These are phyloP conservation scores for Tribolium freemani DNA, from an alignment of 2,888 invertebrate species.

Conservation along the genomic window DNA sequence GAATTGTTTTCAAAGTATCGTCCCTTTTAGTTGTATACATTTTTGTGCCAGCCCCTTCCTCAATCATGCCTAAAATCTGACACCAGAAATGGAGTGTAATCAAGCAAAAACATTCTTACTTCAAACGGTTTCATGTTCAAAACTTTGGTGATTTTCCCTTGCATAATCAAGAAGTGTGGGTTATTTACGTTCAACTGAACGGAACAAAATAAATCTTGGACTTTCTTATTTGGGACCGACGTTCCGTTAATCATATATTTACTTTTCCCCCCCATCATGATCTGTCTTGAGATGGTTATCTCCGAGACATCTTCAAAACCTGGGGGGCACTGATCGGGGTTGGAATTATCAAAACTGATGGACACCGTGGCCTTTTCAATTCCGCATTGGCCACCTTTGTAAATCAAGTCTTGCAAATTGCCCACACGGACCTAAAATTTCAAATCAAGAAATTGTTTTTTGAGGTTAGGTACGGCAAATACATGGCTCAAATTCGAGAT, in stretches of 20 bases:
- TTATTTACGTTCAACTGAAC: slow-evolving; percentile 99
- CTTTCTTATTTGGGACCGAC: slow-evolving; percentile 89
- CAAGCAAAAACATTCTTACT: slow-evolving; percentile 69
- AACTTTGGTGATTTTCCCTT: slow-evolving; percentile 98
- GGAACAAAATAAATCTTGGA: slow-evolving; percentile 95
- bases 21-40: slow-evolving; percentile 96
- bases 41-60: slow-evolving; percentile 98
- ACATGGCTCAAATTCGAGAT: slow-evolving; percentile 93
- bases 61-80: slow-evolving; percentile 95
- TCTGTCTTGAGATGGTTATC: slow-evolving; percentile 92
- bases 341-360: slow-evolving; percentile 93
- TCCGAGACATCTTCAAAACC: slow-evolving; percentile 94
- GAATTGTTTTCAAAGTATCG: slow-evolving; percentile 87
- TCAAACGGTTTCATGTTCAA: slow-evolving; percentile 98
- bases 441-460: neutral
- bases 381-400: slow-evolving; percentile 97
- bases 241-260: slow-evolving; percentile 96
- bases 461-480: slow-evolving; percentile 62
- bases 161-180: slow-evolving; percentile 99
- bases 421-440: slow-evolving; percentile 85
- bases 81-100: neutral
- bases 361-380: slow-evolving; percentile 96
- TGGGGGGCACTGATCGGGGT: slow-evolving; percentile 85
- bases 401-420: slow-evolving; percentile 95
- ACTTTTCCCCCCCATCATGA: slow-evolving; percentile 89